phyloP scores from a whole-genome alignment of 2,888 invertebrate species.

The Pterostichus niger region DNA sequence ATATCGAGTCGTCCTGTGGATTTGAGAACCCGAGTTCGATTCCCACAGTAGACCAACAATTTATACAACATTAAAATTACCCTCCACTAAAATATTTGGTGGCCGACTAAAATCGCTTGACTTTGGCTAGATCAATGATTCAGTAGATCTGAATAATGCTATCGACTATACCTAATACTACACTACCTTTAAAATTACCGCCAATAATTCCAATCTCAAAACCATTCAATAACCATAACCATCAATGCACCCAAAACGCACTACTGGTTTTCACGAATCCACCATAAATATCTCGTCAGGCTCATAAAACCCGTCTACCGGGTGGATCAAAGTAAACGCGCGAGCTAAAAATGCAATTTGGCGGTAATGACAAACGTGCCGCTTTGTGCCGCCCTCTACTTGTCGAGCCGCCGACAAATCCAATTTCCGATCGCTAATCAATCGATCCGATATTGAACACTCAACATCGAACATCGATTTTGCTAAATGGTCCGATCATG shows the following conservation, averaged over 20 bases:
- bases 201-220: no score
- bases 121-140: no score
- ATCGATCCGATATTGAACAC: slow-evolving; percentile 46
- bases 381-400: slow-evolving; percentile 51
- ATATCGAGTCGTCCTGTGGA: no score
- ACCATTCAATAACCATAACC: no score
- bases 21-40: no score
- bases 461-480: not conserved
- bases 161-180: no score
- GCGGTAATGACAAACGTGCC: slow-evolving; percentile 47
- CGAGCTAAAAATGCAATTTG: slow-evolving; percentile 55
- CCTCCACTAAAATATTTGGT: no score
- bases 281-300: slow-evolving; percentile 27
- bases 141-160: no score
- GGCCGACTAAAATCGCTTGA: no score
- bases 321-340: slow-evolving; percentile 43
- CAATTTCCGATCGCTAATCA: slow-evolving; percentile 56
- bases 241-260: not conserved
- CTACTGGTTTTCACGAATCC: slow-evolving; percentile 52
- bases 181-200: no score
- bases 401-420: slow-evolving; percentile 38
- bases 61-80: no score
- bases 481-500: not conserved
- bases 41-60: no score
- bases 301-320: not conserved